phyloP scores from a whole-genome alignment of 2,888 invertebrate species.

The Himalopsyche kuldschensis region DNA sequence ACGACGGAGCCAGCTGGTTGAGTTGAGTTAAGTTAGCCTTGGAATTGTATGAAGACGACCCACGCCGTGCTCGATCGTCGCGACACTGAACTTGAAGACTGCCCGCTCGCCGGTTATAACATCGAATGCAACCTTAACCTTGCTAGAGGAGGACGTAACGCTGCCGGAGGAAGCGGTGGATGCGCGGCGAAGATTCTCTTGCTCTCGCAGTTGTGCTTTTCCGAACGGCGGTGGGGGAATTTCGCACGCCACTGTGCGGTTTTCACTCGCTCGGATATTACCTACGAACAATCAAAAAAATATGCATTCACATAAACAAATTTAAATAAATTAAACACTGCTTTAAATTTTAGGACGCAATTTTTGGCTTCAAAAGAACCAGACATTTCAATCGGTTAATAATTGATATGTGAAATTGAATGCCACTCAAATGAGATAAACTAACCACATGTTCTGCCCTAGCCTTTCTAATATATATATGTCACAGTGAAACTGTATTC shows the following conservation, averaged over 20 bases:
- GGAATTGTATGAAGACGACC: constrained; percentile 18
- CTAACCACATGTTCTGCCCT: too few relatives aligned
- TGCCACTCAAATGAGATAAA: too few relatives aligned
- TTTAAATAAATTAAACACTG: too few relatives aligned
- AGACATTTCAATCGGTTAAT: too few relatives aligned
- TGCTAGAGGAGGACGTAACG: constrained; percentile 28
- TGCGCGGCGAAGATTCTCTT: not conserved
- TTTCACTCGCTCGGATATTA: not conserved
- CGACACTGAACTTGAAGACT: constrained; percentile 40
- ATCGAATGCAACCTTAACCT: constrained; percentile 38
- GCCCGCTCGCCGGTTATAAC: constrained; percentile 37
- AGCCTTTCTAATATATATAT: too few relatives aligned
- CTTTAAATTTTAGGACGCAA: too few relatives aligned
- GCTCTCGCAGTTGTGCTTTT: not conserved
- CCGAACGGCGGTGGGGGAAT: not conserved
- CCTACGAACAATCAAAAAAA: too few relatives aligned
- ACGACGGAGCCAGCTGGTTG: not conserved
- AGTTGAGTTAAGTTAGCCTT: not conserved
- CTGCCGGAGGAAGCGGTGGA: not conserved
- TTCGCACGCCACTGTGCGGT: not conserved
- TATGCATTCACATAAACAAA: too few relatives aligned
- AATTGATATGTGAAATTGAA: too few relatives aligned
- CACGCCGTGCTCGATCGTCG: constrained; percentile 29
- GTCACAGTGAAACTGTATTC: too few relatives aligned
- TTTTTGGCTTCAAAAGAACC: too few relatives aligned